phyloP scores from a whole-genome alignment of 2,113 vertebrate genomes.

The Tachysurus vachellii region DNA sequence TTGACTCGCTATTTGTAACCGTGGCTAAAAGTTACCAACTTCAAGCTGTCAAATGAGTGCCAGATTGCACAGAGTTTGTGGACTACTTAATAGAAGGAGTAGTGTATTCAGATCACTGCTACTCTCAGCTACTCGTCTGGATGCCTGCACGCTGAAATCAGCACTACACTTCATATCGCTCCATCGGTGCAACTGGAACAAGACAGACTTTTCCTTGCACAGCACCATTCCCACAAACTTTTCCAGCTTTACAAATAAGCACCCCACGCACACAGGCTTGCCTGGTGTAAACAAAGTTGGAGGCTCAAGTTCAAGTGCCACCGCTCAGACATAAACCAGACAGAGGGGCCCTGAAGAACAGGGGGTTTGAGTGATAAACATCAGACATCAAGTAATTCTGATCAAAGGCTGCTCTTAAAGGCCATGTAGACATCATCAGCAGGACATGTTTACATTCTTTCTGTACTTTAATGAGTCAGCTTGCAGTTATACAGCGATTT shows the following conservation, averaged over 20 bases:
- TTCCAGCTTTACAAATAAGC: slow-evolving; percentile 38
- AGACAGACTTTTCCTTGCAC: slow-evolving; percentile 26
- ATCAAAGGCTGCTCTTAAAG: slow-evolving; percentile 51
- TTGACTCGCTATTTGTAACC: slow-evolving; percentile 71
- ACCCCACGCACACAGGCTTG: slow-evolving; percentile 23
- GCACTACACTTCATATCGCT: slow-evolving; percentile 40
- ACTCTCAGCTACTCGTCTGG: slow-evolving; percentile 25
- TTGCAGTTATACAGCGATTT: slow-evolving; percentile 29
- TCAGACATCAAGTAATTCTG: slow-evolving; percentile 48
- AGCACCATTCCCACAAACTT: slow-evolving; percentile 40
- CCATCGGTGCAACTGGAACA: slow-evolving; percentile 29
- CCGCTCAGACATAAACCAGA: slow-evolving; percentile 39
- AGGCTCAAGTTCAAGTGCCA: slow-evolving; percentile 44
- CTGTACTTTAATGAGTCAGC: slow-evolving; percentile 24
- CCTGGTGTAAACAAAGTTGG: slow-evolving; percentile 37
- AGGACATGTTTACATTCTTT: slow-evolving; percentile 39
- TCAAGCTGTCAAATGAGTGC: slow-evolving; percentile 61
- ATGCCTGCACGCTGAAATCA: slow-evolving; percentile 39
- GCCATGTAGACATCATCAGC: slow-evolving; percentile 40
- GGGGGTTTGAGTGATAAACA: slow-evolving; percentile 41
- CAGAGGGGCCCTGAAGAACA: slow-evolving; percentile 3
- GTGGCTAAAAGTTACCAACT: slow-evolving; percentile 61
- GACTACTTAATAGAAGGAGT: slow-evolving; percentile 36
- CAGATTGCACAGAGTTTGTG: slow-evolving; percentile 55
- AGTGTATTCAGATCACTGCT: slow-evolving; percentile 42